Percentiles rank a stretch among this genome's conserved stretches.
Conservation (phyloP, 2,888 invertebrate species). For the Tuberolachnus salignus region DNA sequence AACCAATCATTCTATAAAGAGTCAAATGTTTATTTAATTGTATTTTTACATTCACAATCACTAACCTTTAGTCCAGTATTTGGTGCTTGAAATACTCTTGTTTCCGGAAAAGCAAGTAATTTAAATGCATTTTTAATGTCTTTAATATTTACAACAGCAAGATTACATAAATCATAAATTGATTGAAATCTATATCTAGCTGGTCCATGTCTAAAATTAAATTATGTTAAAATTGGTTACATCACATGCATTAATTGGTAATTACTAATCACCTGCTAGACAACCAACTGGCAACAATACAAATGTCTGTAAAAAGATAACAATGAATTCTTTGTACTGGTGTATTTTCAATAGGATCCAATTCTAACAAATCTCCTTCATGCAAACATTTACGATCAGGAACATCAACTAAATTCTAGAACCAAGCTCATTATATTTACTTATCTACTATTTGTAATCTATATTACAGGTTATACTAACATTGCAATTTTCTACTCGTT, state of each 20-base stretch:
- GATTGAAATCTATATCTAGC: constrained; percentile 84
- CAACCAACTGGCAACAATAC: constrained; percentile 81
- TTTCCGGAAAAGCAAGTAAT: constrained; percentile 90
- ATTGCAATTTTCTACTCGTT: constrained; percentile 87
- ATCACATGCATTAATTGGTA: neutral
- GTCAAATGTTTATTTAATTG: neutral
- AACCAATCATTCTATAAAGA: constrained; percentile 84
- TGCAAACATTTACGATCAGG: constrained; percentile 80
- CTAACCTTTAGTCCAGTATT: constrained; percentile 65
- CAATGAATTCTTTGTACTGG: constrained; percentile 87
- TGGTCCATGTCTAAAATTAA: constrained; percentile 69
- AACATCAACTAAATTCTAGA: constrained; percentile 73
- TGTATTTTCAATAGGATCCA: constrained; percentile 85
- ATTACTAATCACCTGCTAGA: constrained; percentile 53
- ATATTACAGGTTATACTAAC: constrained; percentile 63
- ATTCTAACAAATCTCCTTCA: constrained; percentile 88
- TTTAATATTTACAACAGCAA: constrained; percentile 92
- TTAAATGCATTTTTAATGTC: constrained; percentile 92
- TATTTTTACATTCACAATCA: neutral
- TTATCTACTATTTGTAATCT: neutral
- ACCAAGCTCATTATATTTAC: constrained; percentile 38
- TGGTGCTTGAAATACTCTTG: constrained; percentile 86
- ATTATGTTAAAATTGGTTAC: neutral
- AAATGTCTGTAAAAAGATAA: constrained; percentile 89
- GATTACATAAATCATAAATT: constrained; percentile 82